A percentile compares a stretch with the other conserved stretches of the same genome.
These are phyloP conservation scores for Hydropotes inermis DNA, from an alignment of 2,113 vertebrate species.

Conservation along the genomic window DNA sequence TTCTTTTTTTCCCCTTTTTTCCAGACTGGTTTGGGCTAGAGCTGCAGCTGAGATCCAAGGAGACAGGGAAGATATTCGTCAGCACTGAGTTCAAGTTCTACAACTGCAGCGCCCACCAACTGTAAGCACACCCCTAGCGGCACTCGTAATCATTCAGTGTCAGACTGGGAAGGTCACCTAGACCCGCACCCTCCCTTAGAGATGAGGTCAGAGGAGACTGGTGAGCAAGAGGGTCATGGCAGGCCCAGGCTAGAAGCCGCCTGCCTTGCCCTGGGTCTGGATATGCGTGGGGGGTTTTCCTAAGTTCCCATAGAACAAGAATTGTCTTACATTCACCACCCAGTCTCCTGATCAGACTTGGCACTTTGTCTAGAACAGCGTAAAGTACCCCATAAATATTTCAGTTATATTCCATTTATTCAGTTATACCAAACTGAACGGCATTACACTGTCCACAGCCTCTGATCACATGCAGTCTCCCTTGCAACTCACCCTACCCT, in stretches of 20 bases:
- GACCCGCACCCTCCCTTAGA: background rate
- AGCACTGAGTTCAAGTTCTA: constrained; percentile 99
- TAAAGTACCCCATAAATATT: background rate
- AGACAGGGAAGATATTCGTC: constrained; percentile 95
- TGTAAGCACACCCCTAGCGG: constrained; percentile 83
- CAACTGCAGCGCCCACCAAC: constrained; percentile 98
- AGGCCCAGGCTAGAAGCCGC: background rate
- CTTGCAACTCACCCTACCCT: background rate
- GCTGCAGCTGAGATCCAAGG: constrained; percentile 93
- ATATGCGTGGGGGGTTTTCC: background rate
- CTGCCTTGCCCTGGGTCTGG: background rate
- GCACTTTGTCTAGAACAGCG: background rate
- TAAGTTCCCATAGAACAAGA: background rate
- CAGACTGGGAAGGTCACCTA: background rate
- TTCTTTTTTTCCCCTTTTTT: background rate
- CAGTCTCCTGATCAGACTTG: background rate
- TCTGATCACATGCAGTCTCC: background rate
- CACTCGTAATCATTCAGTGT: rapidly evolving
- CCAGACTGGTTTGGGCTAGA: constrained; percentile 96
- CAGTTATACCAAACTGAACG: background rate
- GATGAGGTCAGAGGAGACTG: background rate
- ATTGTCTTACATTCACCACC: rapidly evolving
- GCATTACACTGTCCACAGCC: background rate
- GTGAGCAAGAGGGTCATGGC: background rate
- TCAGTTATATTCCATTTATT: background rate